These are phyloP conservation scores for Luehdorfia chinensis DNA, from an alignment of 1,140 invertebrate species.

Conservation along the genomic window DNA sequence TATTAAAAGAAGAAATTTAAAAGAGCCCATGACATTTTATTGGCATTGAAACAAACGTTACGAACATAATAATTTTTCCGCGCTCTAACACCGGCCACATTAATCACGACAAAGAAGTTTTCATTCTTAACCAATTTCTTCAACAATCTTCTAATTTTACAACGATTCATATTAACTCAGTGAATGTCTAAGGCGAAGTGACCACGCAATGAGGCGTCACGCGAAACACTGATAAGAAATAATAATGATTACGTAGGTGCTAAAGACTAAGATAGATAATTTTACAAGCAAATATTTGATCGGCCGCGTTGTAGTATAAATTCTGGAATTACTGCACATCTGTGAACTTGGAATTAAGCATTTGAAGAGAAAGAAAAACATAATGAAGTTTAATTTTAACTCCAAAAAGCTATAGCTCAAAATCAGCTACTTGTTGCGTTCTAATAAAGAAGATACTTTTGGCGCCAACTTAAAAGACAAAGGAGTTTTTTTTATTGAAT, in stretches of 20 bases:
- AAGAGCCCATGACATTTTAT: background rate
- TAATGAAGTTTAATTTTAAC: too few relatives aligned
- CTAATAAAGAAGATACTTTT: too few relatives aligned
- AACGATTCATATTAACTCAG: background rate
- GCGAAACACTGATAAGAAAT: slow-evolving; percentile 37
- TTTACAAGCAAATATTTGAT: slow-evolving; percentile 8
- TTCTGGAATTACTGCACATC: slow-evolving; percentile 1
- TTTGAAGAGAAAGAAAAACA: too few relatives aligned
- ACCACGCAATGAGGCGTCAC: slow-evolving; percentile 26
- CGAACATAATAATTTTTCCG: slow-evolving; percentile 24
- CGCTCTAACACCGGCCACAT: slow-evolving; percentile 20
- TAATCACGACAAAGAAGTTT: slow-evolving; percentile 25
- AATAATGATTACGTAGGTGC: slow-evolving; percentile 16
- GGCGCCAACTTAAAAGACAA: too few relatives aligned
- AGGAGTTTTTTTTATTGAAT: too few relatives aligned
- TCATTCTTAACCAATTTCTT: slow-evolving; percentile 28
- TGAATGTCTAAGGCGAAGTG: background rate
- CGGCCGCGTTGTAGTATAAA: background rate
- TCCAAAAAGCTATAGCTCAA: too few relatives aligned
- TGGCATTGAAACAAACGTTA: slow-evolving; percentile 10
- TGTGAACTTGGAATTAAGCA: too few relatives aligned
- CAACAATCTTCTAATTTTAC: slow-evolving; percentile 27
- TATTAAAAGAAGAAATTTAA: too few relatives aligned
- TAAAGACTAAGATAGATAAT: slow-evolving; percentile 2
- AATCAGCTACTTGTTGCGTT: too few relatives aligned